A percentile compares a stretch with the other conserved stretches of the same genome.
Conservation (phyloP, 2,113 vertebrate genomes). For the Esox niger region DNA sequence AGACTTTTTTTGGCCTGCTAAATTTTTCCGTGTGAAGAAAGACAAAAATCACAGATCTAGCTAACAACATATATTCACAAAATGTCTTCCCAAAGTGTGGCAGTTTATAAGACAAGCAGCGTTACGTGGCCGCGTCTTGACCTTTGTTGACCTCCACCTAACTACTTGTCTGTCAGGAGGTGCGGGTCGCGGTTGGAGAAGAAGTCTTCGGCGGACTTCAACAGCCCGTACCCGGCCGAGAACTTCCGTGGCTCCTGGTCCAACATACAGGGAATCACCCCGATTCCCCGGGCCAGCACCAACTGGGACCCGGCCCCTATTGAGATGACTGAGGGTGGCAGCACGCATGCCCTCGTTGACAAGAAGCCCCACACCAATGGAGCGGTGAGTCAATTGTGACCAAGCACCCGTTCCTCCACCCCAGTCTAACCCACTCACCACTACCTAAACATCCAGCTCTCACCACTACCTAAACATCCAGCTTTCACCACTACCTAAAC, state of each 20-base stretch:
- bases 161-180: conserved; percentile 21
- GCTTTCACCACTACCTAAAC: no score
- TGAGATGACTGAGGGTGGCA: conserved; percentile 62
- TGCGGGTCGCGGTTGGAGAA: not conserved
- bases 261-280: conserved; percentile 29
- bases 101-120: no score
- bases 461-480: no score
- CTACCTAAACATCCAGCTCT: no score
- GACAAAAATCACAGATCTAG: no score
- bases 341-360: conserved; percentile 20
- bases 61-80: no score
- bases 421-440: no score
- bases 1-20: no score
- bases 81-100: no score
- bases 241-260: conserved; percentile 52
- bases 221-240: conserved; percentile 55
- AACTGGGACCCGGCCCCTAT: conserved; percentile 38
- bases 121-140: not conserved
- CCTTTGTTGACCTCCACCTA: not conserved
- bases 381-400: conserved; percentile 55
- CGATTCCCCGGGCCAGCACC: conserved; percentile 64
- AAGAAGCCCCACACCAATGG: conserved; percentile 58
- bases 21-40: no score
- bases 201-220: not conserved
- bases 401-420: conserved; percentile 10